Base-by-base conservation (phyloP, 2,888 invertebrate species). In the Lypha dubia region DNA sequence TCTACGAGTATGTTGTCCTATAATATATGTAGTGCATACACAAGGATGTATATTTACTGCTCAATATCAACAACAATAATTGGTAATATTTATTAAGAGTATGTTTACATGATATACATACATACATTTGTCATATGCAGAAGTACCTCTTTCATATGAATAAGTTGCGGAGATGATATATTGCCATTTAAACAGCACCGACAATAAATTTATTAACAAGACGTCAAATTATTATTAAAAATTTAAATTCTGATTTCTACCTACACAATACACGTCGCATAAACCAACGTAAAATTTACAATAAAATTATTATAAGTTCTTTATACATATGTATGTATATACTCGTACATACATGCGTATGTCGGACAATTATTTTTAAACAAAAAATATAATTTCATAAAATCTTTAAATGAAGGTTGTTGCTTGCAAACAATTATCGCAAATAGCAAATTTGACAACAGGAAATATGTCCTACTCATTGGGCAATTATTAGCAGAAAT, bases 41-140 rank as follows among this genome's bases (percentile, higher is more conserved):
- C n/a, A n/a, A n/a, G n/a, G n/a, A 65, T 38, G 20, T 15, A n/a
- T 53, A 28, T 63, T 46, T n/a, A 22, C 4, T 46, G 28, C 5
- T 24, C 8, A n/a, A 1, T 22, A 24, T 41, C 28, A 53, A 22
- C n/a, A 17, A 46, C 28, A 28, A 17, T 28, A 46, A 53, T 53
- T 68, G 24, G 38, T 53, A 53, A 68, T 53, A 53, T 68, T 68
- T 53, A 53, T 53, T 53, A 44, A 62, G 15, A 15, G 44, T 22
- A 8, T 56, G 6, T 65, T 28, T 65, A 28, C 28, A n/a, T 24
- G 24, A 15, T n/a, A 1, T 28, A 28, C 28, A 28, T 28, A 28
- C 28, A 28, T n/a, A 8, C 13, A n/a, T 20, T 51, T 51, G 22
- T 22, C 11, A 22, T n/a, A n/a, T 6, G 44, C 6, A 8, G 7